Base-by-base conservation (phyloP, 2,113 vertebrate species). In the Tylochromis polylepis region DNA sequence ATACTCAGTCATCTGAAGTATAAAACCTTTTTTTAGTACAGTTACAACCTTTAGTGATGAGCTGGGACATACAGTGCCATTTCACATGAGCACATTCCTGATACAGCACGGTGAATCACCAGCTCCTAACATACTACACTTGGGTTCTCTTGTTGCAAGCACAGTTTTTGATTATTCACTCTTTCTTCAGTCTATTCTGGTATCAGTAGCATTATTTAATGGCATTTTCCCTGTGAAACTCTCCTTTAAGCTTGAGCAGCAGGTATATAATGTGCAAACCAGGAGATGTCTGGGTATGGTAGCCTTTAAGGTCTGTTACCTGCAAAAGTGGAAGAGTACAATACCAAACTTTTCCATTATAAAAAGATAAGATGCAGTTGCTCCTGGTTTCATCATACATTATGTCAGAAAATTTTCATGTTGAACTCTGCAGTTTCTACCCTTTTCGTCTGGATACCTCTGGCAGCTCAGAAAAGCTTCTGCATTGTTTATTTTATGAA, bases 341-440 rank as follows among this genome's bases (percentile, higher is more conserved):
- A 55, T 89, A 70, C 84, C 60, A 59, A 84, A 20, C 38, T 55
- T 86, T 88, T 18, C 46, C 8, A 60, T 77, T 43, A 79, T 41
- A 49, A 86, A 87, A 87, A 85, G 67, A 87, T 59, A 87, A 80
- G 36, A 59, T 86, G 81, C 49, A 27, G 79, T 94, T 94, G 41
- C 92, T 82, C 58, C 18, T 15, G 67, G 80, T 93, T 94, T 88
- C 93, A 91, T 94, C 92, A 93, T 82, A 18, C 38, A 14, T 29
- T 3, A 24, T 87, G 83, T 82, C 85, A 72, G 62, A 72, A 18
- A 81, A 11, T 36, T 60, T 55, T 89, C 78, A 83, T 78, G 81
- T 87, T 80, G 31, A 89, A 84, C 53, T 56, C 16, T 62, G 82
- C 67, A 84, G 85, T 59, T 88, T 88, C 7, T 31, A 18, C 10